Conservation (phyloP, 2,113 vertebrate genomes). For the Bubo bubo region DNA sequence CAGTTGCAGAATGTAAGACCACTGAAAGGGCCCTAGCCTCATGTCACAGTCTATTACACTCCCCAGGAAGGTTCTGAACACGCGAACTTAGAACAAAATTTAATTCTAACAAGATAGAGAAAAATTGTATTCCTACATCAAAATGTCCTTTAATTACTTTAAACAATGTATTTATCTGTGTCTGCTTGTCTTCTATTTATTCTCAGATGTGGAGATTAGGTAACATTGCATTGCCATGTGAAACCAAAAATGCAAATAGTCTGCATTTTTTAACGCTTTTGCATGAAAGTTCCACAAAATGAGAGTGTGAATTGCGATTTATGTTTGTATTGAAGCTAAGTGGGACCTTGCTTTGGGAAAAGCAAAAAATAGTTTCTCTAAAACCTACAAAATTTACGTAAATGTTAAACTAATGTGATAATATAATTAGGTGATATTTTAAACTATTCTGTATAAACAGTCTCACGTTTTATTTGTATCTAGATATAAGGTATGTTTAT, state of each 20-base stretch:
- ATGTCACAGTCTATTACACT: background rate
- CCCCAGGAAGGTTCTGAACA: background rate
- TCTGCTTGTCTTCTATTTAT: background rate
- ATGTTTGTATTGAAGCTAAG: background rate
- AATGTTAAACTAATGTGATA: background rate
- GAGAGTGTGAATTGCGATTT: background rate
- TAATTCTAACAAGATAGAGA: background rate
- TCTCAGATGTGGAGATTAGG: background rate
- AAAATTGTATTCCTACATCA: background rate
- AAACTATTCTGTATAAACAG: background rate
- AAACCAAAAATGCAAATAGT: conserved; percentile 5
- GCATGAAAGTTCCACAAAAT: background rate
- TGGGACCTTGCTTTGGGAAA: background rate
- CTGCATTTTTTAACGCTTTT: conserved; percentile 8
- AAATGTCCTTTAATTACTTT: background rate
- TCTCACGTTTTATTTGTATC: background rate
- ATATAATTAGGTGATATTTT: background rate
- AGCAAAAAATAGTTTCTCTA: background rate
- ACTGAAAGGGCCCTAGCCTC: background rate
- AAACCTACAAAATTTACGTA: background rate
- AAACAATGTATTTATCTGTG: background rate
- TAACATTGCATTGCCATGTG: background rate
- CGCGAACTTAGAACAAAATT: accelerated
- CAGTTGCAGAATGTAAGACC: background rate
- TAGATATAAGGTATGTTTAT: background rate